Base-by-base conservation (phyloP, 1,140 invertebrate genomes). In the Cheumatopsyche charites region DNA sequence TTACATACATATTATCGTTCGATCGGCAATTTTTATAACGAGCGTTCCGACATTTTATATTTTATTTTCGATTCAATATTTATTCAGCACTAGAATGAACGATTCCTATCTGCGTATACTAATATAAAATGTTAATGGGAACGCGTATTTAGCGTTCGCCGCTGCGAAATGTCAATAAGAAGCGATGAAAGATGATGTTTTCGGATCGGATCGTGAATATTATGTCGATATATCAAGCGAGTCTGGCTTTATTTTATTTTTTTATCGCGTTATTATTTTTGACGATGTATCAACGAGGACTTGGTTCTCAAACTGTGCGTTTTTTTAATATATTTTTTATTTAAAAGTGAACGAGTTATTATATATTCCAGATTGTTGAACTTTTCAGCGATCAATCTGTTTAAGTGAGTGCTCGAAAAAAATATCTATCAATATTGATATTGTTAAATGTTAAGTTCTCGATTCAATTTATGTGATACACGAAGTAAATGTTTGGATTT, bases 181-280 rank as follows among this genome's bases (percentile, higher is more conserved):
- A 52, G 47, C 47, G 47, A 52, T 52, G 47, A 52, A 52, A 52
- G 47, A 52, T 52, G 47, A 52, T 52, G 47, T 52, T 52, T 52
- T 52, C 47, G 19, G 47, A 17, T 52, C 47, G 47, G 19, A 7
- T 52, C 47, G n/a, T 15, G 47, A 11, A 52, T 52, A 52, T 52
- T 52, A 17, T 52, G 9, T 52, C 47, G 19, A 52, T 52, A 52
- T 17, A 52, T 52, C 47, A 52, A 52, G 7, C 15, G 7, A 6
- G 47, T 17, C 47, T n/a, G 17, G 43, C 43, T 45, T 45, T 45
- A 45, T 52, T 17, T 15, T 19, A 7, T 7, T 52, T 52, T 52
- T 52, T 17, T 17, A 52, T 1, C 19, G 15, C 19, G 15, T 52
- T 52, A 17, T 52, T 52, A 52, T 52, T 36, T 36, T 36, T 36